Evolutionary conservation across 2,888 invertebrate genomes (phyloP).

Genomic region (Trachelus iudaicus): DNA sequence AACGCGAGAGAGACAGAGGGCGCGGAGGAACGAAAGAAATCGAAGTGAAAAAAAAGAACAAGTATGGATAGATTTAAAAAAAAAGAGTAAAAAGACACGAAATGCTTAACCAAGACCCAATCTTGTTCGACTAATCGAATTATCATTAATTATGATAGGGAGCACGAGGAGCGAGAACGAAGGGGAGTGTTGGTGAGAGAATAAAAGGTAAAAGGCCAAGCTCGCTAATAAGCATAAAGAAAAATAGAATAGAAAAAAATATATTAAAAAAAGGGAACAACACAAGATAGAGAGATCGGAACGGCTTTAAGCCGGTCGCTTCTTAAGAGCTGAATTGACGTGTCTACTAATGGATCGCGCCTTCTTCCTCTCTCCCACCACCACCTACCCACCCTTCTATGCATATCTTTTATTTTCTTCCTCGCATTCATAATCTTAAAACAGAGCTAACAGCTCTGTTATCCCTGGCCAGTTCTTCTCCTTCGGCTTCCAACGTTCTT

Average conservation of each 20-base stretch:
- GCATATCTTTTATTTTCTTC: slow-evolving; percentile 19
- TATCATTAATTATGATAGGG: slow-evolving; percentile 61
- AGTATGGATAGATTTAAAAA: background rate
- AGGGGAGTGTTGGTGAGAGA: background rate
- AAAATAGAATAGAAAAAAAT: background rate
- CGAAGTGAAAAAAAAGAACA: background rate
- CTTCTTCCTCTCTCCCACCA: slow-evolving; percentile 40
- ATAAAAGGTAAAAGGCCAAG: slow-evolving; percentile 18
- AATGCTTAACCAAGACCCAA: slow-evolving; percentile 43
- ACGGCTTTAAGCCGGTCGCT: slow-evolving; percentile 58
- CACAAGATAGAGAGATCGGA: slow-evolving; percentile 40
- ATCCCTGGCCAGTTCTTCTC: background rate
- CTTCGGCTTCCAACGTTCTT: background rate
- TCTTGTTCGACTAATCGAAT: slow-evolving; percentile 61
- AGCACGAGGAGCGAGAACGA: slow-evolving; percentile 20
- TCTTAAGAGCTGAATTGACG: slow-evolving; percentile 63
- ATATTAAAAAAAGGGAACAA: slow-evolving; percentile 9
- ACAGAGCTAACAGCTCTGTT: slow-evolving; percentile 26
- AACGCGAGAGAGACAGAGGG: slow-evolving; percentile 10
- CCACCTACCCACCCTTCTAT: slow-evolving; percentile 16
- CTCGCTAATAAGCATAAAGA: slow-evolving; percentile 36
- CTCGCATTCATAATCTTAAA: slow-evolving; percentile 44
- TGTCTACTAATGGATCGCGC: slow-evolving; percentile 65
- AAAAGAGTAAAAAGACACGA: slow-evolving; percentile 27
- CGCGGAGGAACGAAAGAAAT: background rate